These are phyloP conservation scores for Synergus umbraculus DNA, from an alignment of 2,888 invertebrate genomes.

Conservation along the genomic window DNA sequence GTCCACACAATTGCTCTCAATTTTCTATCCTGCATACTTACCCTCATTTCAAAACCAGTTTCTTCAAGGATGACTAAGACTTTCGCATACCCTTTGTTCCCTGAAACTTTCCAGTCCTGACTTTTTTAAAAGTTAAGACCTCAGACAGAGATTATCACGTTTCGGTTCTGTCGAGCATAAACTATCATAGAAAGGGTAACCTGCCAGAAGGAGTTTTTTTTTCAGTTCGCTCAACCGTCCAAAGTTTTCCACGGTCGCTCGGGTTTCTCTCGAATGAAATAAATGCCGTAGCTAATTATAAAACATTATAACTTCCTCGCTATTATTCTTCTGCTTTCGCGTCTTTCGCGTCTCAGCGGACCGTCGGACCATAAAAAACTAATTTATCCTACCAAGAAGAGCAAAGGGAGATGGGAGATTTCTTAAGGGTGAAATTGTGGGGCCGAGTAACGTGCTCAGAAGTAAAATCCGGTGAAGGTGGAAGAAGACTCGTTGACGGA, in stretches of 20 bases:
- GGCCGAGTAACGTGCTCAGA: slow-evolving; percentile 48
- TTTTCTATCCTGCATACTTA: too few relatives aligned
- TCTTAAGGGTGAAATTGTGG: slow-evolving; percentile 10
- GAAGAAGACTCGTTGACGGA: slow-evolving; percentile 49
- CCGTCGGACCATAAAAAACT: slow-evolving; percentile 64
- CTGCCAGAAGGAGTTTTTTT: slow-evolving; percentile 20
- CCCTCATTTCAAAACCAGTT: too few relatives aligned
- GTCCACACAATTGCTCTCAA: too few relatives aligned
- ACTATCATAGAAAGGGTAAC: not conserved
- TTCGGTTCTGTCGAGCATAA: not conserved
- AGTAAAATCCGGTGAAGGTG: slow-evolving; percentile 44
- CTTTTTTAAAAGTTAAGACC: not conserved
- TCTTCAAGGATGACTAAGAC: not conserved
- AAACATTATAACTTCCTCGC: slow-evolving; percentile 63
- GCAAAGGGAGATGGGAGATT: not conserved
- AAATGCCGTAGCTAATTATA: slow-evolving; percentile 62
- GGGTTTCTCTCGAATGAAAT: slow-evolving; percentile 50
- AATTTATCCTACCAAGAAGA: slow-evolving; percentile 60
- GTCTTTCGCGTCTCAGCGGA: slow-evolving; percentile 55
- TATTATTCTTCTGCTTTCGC: slow-evolving; percentile 62
- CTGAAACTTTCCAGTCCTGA: not conserved
- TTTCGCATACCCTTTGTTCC: not conserved
- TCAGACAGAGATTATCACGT: not conserved
- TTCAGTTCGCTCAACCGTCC: not conserved
- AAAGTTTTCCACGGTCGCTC: slow-evolving; percentile 26